Conservation (phyloP, 2,113 vertebrate species). For the Leptocoma aspasia region DNA sequence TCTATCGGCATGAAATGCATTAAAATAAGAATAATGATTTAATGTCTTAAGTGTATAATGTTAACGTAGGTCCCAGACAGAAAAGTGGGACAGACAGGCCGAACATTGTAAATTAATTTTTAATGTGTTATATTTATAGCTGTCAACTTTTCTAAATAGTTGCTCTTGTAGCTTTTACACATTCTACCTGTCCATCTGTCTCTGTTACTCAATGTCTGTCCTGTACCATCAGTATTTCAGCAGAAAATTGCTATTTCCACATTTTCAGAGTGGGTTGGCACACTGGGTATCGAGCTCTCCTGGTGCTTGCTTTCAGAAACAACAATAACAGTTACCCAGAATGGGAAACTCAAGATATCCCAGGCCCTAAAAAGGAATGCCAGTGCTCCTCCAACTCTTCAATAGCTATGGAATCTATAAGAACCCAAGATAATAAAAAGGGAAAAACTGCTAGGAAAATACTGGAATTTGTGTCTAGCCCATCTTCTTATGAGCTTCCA, state of each 20-base stretch:
- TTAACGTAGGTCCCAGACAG: slow-evolving; percentile 35
- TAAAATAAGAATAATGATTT: slow-evolving; percentile 68
- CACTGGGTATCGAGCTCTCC: neutral
- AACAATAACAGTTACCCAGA: neutral
- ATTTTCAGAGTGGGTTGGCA: neutral
- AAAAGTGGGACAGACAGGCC: slow-evolving; percentile 37
- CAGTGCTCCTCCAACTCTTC: neutral
- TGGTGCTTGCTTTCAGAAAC: neutral
- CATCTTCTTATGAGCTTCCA: neutral
- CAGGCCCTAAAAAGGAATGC: neutral
- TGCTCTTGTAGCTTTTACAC: neutral
- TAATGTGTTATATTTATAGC: slow-evolving; percentile 42
- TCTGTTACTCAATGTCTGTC: neutral
- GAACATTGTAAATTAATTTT: slow-evolving; percentile 45
- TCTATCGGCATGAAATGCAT: slow-evolving; percentile 74
- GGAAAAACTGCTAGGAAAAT: neutral
- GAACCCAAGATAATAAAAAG: neutral
- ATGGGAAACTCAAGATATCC: neutral
- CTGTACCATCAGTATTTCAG: neutral
- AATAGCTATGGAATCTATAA: neutral
- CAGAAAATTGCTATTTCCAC: neutral
- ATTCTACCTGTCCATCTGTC: neutral
- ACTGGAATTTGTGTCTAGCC: neutral
- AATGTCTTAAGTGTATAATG: slow-evolving; percentile 65
- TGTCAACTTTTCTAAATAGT: slow-evolving; percentile 22